These are phyloP conservation scores for Chaetops frenatus DNA, from an alignment of 2,113 vertebrate species.

Conservation along the genomic window DNA sequence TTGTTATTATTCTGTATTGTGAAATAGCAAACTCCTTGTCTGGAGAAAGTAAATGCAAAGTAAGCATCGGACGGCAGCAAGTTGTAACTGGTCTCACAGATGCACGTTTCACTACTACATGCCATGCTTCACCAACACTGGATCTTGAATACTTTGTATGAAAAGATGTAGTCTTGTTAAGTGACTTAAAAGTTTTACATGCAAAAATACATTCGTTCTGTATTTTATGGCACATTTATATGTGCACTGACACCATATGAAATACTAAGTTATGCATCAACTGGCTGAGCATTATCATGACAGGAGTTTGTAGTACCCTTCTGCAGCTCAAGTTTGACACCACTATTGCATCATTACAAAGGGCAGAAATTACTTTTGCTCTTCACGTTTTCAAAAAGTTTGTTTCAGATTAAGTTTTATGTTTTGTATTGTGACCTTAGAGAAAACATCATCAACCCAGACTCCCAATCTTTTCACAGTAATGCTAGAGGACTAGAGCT, in stretches of 20 bases:
- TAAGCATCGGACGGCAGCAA: background rate
- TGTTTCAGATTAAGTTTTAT: background rate
- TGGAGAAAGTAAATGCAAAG: background rate
- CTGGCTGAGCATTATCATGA: background rate
- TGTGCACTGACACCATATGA: background rate
- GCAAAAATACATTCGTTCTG: background rate
- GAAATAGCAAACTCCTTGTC: background rate
- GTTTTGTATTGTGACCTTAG: background rate
- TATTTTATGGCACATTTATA: background rate
- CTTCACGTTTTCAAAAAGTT: background rate
- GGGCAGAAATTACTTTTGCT: background rate
- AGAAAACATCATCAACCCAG: background rate
- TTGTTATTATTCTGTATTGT: background rate
- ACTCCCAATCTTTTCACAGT: background rate
- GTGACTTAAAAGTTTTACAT: background rate
- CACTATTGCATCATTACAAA: background rate
- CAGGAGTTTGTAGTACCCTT: background rate
- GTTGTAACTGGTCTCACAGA: background rate
- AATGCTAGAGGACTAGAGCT: too few relatives aligned
- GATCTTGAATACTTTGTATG: background rate
- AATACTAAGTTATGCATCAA: background rate
- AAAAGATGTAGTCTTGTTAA: background rate
- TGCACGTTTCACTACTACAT: accelerated
- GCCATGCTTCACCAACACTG: background rate
- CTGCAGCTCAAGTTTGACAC: background rate